These are phyloP conservation scores for Pelecanus crispus DNA, from an alignment of 2,113 vertebrate genomes.

Conservation along the genomic window DNA sequence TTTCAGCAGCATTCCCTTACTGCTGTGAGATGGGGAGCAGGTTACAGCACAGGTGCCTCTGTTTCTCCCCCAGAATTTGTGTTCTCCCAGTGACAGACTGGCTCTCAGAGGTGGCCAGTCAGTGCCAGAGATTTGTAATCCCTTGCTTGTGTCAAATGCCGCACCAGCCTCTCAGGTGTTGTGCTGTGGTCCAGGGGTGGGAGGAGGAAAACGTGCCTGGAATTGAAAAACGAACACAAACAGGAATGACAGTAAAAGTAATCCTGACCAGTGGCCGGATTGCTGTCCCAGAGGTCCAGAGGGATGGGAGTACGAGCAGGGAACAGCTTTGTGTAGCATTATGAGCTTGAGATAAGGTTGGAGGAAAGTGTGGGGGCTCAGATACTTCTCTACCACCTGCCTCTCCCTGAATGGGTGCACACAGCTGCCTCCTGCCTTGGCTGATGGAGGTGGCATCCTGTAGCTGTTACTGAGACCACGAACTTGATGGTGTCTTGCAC, in stretches of 20 bases:
- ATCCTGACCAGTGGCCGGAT: not conserved
- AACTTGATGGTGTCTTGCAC: not conserved
- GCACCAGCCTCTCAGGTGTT: not conserved
- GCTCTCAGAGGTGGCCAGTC: not conserved
- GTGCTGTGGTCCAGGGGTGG: not conserved
- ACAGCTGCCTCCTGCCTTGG: not conserved
- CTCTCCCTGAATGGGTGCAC: not conserved
- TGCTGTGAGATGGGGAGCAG: not conserved
- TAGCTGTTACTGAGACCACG: fast-evolving
- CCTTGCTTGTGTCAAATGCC: not conserved
- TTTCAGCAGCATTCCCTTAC: not conserved
- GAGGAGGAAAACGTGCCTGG: not conserved
- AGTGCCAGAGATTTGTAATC: not conserved
- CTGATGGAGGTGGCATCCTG: not conserved
- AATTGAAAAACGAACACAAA: not conserved
- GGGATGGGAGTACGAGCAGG: not conserved
- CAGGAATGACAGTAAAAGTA: not conserved
- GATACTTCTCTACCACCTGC: fast-evolving
- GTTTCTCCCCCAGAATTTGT: not conserved
- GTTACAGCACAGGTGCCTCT: not conserved
- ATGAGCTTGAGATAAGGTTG: not conserved
- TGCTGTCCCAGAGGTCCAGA: not conserved
- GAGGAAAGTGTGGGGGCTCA: not conserved
- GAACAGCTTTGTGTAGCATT: not conserved
- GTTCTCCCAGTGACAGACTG: not conserved